A percentile compares a stretch with the other conserved stretches of the same genome.
Conservation (phyloP, 2,888 invertebrate genomes). For the Diploptera punctata region DNA sequence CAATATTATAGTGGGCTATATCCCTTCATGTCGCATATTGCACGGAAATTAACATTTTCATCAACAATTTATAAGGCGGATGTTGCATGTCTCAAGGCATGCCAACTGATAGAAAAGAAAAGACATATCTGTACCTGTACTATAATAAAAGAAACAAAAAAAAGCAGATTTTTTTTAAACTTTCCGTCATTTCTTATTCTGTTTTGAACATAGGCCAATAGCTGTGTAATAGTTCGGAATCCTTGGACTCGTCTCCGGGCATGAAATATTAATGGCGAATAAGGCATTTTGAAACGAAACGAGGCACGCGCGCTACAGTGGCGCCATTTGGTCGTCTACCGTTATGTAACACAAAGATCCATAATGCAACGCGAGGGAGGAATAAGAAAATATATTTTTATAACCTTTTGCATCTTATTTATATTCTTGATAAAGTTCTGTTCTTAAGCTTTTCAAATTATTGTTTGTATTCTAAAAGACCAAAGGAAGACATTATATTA, state of each 20-base stretch:
- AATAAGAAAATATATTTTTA: not conserved
- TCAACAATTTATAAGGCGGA: no score
- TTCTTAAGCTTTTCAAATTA: not conserved
- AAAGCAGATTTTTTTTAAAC: slow-evolving; percentile 11
- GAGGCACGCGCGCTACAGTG: slow-evolving; percentile 8
- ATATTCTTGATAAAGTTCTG: not conserved
- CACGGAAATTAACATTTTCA: no score
- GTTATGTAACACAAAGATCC: not conserved
- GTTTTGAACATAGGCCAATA: slow-evolving; percentile 40
- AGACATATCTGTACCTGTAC: not conserved
- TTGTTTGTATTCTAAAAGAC: not conserved
- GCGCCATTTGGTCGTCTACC: not conserved
- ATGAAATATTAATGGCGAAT: slow-evolving; percentile 38
- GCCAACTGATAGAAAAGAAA: no score
- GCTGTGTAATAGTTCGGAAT: slow-evolving; percentile 41
- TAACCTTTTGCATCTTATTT: not conserved
- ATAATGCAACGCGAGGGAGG: slow-evolving; percentile 8
- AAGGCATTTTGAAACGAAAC: slow-evolving; percentile 14
- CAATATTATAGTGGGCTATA: no score
- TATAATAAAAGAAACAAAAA: not conserved
- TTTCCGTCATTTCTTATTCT: slow-evolving; percentile 39
- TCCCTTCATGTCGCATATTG: no score
- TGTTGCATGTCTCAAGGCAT: no score
- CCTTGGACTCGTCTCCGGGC: slow-evolving; percentile 33
- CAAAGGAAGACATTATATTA: not conserved